Conservation (phyloP, 2,888 invertebrate species). For the Drosophila mulleri region DNA sequence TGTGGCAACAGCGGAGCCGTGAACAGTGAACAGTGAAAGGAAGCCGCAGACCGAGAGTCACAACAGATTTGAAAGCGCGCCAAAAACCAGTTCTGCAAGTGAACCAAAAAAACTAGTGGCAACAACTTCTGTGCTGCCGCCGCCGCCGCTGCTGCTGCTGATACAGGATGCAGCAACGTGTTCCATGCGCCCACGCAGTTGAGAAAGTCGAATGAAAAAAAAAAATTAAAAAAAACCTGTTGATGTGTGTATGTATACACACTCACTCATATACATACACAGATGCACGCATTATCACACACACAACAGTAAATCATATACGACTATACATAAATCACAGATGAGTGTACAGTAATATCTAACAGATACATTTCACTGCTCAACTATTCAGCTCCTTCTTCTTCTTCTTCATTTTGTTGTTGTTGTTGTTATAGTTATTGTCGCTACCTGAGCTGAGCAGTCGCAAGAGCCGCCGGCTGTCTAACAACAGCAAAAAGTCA, state of each 20-base stretch:
- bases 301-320: conserved; percentile 23
- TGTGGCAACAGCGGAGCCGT: conserved; percentile 41
- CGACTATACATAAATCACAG: conserved; percentile 56
- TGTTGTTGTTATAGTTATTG: conserved; percentile 21
- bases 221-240: conserved; percentile 62
- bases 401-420: not conserved
- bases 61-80: conserved; percentile 60
- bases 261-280: not conserved
- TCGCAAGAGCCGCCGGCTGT: conserved; percentile 55
- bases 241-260: conserved; percentile 29
- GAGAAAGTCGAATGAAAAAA: conserved; percentile 48
- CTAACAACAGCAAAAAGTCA: conserved; percentile 55
- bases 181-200: conserved; percentile 66
- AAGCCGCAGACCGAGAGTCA: conserved; percentile 41
- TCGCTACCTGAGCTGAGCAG: conserved; percentile 61
- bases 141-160: conserved; percentile 20
- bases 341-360: conserved; percentile 69
- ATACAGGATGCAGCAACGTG: conserved; percentile 70
- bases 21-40: conserved; percentile 52
- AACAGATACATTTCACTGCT: conserved; percentile 73
- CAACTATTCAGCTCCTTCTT: conserved; percentile 21
- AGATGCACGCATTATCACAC: conserved; percentile 1
- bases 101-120: conserved; percentile 33
- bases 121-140: conserved; percentile 27
- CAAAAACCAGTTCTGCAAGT: conserved; percentile 70